Base-by-base conservation (phyloP, 2,797 vertebrate genomes). In the Melanotaenia trifasciata region DNA sequence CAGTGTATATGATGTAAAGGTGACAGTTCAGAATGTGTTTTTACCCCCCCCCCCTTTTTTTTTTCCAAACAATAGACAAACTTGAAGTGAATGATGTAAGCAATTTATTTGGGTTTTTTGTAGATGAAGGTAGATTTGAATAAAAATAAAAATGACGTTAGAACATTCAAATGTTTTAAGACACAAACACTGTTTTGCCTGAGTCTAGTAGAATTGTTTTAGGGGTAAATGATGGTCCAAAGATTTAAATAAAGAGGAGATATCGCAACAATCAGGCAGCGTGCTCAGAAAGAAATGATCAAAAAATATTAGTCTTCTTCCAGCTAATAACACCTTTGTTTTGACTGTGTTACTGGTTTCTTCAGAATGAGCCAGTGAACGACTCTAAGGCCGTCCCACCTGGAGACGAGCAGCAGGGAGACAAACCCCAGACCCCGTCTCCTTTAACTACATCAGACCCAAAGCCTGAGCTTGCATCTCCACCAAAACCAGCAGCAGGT, bases 401-500 rank as follows among this genome's bases (percentile, higher is more conserved):
- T 0, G 67, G 5, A 43, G 83, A 88, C 11, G 78, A 86, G 16
- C 68, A 47, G 20, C 73, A 1, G 7, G 58, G 1, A 64, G 78
- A 73, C 35, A 40, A 33, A 33, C 40, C 65, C 1, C 58, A 28
- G 4, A 18, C 70, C 9, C 50, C n/a, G 1, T 8, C 84, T 16
- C 58, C 36, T 54, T 32, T 69, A 18, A 33, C 63, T 6, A 78
- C 65, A 73, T 79, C 83, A 0, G 0, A 64, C 36, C 70, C 2
- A 40, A 0, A 0, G 16, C 18, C 32, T 0, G 40, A 5, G 1
- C 32, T 6, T 16, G 58, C 2, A 18, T 63, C 58, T 32, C 61
- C 64, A 11, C 57, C n/a, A 6, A 79, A 67, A 38, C 57, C 81
- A 6, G 22, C 74, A 3, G n/a, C 81, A 67, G 84, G 90, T 91